Base-by-base conservation (phyloP, 2,888 invertebrate species). In the Microchrysa polita region DNA sequence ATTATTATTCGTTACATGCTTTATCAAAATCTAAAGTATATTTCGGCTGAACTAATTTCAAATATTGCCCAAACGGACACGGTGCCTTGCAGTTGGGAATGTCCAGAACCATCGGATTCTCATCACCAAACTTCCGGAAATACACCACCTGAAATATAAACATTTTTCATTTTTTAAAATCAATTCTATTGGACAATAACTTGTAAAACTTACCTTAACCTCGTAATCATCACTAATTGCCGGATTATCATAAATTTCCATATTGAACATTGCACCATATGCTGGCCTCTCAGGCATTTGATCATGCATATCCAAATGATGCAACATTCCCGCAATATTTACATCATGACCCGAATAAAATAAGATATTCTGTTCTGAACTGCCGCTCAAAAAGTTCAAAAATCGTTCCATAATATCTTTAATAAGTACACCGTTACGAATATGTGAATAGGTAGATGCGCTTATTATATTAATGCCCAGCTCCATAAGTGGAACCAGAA, bases 301-400 rank as follows among this genome's bases (percentile, higher is more conserved):
- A 65, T 89, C 87, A 1, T 84, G 84, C 77, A 90, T 88, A 59
- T 90, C 90, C 77, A 95, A 86, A 14, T 91, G 87, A 73, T 90
- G 86, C 84, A 93, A 87, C 74, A 93, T 79, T 73, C 89, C 89
- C 2, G 93, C 90, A 20, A 94, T 83, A 0, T 91, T 93, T 9
- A 92, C 85, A 82, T 95, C 94, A 82, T 95, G 94, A 0, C 88
- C 92, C 0, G 92, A 90, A 83, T 92, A 93, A 75, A 93, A 80
- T 78, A 88, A 87, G 73, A 92, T 82, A 18, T 86, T 86, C 82
- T 78, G 80, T 1, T 5, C 23, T 7, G 14, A 16, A 22, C 79
- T 74, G 73, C 92, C 82, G 18, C 86, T 86, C 1, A 69, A 4
- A 20, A 57, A 69, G 20, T 79, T 75, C 1, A 81, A 82, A 14